A percentile compares a stretch with the other conserved stretches of the same genome.
Evolutionary conservation across 2,888 invertebrate species (phyloP).

Genomic region (Limnephilus marmoratus): DNA sequence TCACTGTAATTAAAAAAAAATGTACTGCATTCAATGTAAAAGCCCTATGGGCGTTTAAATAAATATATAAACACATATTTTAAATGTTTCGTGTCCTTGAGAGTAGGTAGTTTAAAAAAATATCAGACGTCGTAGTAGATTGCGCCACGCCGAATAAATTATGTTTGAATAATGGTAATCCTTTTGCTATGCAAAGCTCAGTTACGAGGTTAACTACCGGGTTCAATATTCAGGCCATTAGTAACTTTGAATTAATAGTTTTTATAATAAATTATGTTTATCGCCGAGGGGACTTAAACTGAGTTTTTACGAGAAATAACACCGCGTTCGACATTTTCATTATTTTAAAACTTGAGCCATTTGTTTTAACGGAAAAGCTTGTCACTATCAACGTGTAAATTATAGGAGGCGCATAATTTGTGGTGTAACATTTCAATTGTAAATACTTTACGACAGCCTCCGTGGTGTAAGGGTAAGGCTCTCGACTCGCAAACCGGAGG

Average conservation of each 20-base stretch:
- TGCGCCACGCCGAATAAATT: not conserved
- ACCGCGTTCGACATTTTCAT: not conserved
- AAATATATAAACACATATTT: too few species aligned
- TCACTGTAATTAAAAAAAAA: too few species aligned
- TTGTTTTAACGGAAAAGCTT: not conserved
- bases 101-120: not conserved
- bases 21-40: too few species aligned
- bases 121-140: not conserved
- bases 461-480: too few species aligned
- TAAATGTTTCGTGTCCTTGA: not conserved
- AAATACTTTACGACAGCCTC: too few species aligned
- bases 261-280: not conserved
- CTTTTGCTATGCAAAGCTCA: not conserved
- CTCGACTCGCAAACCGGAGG: too few species aligned
- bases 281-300: not conserved
- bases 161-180: not conserved
- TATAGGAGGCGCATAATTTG: too few species aligned
- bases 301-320: not conserved
- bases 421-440: too few species aligned
- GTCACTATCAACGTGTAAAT: not conserved
- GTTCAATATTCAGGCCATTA: not conserved
- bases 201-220: not conserved
- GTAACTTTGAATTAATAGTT: not conserved
- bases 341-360: not conserved
- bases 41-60: too few species aligned